These are phyloP conservation scores for Tridacna gigas DNA, from an alignment of 2,888 invertebrate genomes.

Conservation along the genomic window DNA sequence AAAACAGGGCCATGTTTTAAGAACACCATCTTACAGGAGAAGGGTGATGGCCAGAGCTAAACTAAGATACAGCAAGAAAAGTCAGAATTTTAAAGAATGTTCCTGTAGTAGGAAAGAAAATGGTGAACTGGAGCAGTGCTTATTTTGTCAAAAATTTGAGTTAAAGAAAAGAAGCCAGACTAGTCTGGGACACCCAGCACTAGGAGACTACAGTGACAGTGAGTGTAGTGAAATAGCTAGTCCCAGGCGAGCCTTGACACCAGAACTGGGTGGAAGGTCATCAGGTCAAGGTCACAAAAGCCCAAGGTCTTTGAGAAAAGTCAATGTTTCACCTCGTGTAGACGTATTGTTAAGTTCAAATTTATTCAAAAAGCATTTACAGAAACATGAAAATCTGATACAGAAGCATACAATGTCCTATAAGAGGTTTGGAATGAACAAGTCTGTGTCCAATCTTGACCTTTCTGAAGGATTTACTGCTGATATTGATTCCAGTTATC, in stretches of 20 bases:
- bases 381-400: conserved; percentile 68
- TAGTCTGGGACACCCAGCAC: conserved; percentile 39
- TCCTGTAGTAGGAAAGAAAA: conserved; percentile 54
- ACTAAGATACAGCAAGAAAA: conserved; percentile 53
- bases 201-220: conserved; percentile 38
- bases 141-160: conserved; percentile 51
- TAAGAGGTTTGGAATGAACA: conserved; percentile 66
- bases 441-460: conserved; percentile 73
- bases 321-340: conserved; percentile 69
- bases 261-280: conserved; percentile 43
- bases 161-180: conserved; percentile 42
- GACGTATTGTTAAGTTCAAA: conserved; percentile 72
- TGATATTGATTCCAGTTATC: conserved; percentile 39
- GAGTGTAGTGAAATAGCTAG: conserved; percentile 51
- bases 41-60: conserved; percentile 61
- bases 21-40: conserved; percentile 61
- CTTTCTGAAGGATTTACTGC: conserved; percentile 58
- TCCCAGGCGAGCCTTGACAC: conserved; percentile 57
- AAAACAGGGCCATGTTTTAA: conserved; percentile 40
- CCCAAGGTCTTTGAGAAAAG: conserved; percentile 55
- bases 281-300: conserved; percentile 25
- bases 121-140: conserved; percentile 42
- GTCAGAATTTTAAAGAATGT: conserved; percentile 54
- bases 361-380: conserved; percentile 74
- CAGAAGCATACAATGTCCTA: conserved; percentile 50